Evolutionary conservation across 2,113 vertebrate species (phyloP).

Genomic region (Rousettus leschenaultii): DNA sequence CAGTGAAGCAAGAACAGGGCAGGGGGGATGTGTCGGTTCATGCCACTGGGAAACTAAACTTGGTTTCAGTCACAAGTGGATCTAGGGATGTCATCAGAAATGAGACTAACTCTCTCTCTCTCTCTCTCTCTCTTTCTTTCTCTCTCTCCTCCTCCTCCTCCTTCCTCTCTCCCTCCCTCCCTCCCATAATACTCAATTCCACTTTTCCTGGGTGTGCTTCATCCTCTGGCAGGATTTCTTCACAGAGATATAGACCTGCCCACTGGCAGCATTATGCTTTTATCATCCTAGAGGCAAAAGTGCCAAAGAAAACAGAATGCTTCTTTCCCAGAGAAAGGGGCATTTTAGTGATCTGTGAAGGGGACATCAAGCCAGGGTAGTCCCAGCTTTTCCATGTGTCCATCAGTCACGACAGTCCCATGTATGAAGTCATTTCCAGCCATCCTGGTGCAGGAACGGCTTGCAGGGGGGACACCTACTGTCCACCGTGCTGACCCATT

Average conservation of each 20-base stretch:
- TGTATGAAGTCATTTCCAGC: not conserved
- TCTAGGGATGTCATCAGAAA: conserved; percentile 10
- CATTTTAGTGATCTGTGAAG: not conserved
- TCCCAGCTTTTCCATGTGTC: not conserved
- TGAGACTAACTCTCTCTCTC: not conserved
- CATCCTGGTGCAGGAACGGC: not conserved
- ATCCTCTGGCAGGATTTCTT: not conserved
- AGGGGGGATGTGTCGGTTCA: not conserved
- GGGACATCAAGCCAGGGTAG: not conserved
- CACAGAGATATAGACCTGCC: not conserved
- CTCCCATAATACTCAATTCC: not conserved
- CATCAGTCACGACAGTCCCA: not conserved
- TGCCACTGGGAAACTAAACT: conserved; percentile 4
- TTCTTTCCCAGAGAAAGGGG: not conserved
- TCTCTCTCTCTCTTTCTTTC: not conserved
- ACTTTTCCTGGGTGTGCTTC: not conserved
- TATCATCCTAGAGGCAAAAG: not conserved
- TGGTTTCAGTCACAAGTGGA: not conserved
- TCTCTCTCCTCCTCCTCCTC: not conserved
- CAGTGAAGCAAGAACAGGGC: not conserved
- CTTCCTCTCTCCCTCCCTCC: not conserved
- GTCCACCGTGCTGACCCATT: not conserved
- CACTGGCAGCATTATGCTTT: not conserved
- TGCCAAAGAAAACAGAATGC: not conserved
- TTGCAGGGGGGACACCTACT: not conserved